A percentile compares a stretch with the other conserved stretches of the same genome.
phyloP scores from a whole-genome alignment of 2,113 vertebrate species.

The Psilopsiagon aymara region DNA sequence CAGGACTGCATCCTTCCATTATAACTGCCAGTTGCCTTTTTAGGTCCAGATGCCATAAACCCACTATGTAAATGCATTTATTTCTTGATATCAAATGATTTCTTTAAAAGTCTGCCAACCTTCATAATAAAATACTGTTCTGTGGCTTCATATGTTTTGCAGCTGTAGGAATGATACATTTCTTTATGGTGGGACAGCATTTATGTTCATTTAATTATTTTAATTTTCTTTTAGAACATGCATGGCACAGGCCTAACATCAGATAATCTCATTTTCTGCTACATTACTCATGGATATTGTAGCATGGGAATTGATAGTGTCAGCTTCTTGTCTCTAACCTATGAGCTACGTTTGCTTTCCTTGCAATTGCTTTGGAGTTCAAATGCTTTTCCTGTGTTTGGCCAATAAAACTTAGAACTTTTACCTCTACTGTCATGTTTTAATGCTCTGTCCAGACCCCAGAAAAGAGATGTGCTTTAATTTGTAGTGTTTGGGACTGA shows the following conservation, averaged over 20 bases:
- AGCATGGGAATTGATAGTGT: not conserved
- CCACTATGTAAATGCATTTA: not conserved
- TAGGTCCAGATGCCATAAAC: not conserved
- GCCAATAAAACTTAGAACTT: not conserved
- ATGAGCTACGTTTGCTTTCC: not conserved
- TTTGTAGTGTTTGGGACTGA: not conserved
- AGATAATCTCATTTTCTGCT: slow-evolving; percentile 41
- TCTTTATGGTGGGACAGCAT: not conserved
- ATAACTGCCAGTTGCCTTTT: not conserved
- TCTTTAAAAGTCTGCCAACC: slow-evolving; percentile 36
- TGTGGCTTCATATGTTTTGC: slow-evolving; percentile 35
- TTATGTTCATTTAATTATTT: not conserved
- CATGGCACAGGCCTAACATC: not conserved
- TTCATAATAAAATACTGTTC: not conserved
- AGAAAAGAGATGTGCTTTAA: not conserved
- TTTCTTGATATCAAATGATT: not conserved
- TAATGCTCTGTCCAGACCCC: not conserved
- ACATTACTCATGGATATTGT: not conserved
- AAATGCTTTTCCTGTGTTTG: slow-evolving; percentile 7
- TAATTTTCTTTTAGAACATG: not conserved
- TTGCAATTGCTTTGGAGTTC: slow-evolving; percentile 13
- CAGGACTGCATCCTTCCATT: not conserved
- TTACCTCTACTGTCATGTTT: not conserved
- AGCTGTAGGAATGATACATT: not conserved
- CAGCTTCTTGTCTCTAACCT: not conserved